Evolutionary conservation across 2,888 invertebrate species (phyloP).

Genomic region (Hydropsyche betteni): DNA sequence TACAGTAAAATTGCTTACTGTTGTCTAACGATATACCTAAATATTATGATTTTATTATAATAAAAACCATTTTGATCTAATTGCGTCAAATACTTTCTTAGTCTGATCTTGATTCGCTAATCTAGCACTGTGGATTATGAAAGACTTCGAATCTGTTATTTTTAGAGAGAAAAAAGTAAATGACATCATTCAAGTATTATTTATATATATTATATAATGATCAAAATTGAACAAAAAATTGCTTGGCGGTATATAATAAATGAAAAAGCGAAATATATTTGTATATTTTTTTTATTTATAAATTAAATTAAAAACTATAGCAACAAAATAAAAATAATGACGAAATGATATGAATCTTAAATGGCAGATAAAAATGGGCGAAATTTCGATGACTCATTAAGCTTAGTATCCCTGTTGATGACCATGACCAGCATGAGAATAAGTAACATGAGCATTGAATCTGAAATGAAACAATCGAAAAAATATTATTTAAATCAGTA

Average conservation of each 20-base stretch:
- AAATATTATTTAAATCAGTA: not conserved
- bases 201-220: not conserved
- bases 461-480: slow-evolving; percentile 15
- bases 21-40: too few relatives aligned
- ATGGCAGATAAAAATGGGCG: not conserved
- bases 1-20: too few relatives aligned
- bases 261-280: not conserved
- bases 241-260: not conserved
- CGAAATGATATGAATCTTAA: not conserved
- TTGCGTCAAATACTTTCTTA: too few relatives aligned
- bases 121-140: too few relatives aligned
- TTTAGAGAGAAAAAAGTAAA: too few relatives aligned
- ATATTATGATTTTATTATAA: too few relatives aligned
- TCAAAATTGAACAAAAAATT: not conserved
- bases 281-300: slow-evolving; percentile 11
- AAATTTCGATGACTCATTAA: not conserved
- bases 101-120: too few relatives aligned
- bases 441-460: slow-evolving; percentile 41
- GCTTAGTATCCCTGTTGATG: slow-evolving; percentile 28
- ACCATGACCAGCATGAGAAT: slow-evolving; percentile 32
- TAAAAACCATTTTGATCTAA: too few relatives aligned
- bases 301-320: not conserved
- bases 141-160: too few relatives aligned
- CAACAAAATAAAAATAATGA: not conserved
- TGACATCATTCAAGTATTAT: too few relatives aligned